These are phyloP conservation scores for Fregetta grallaria DNA, from an alignment of 2,113 vertebrate genomes.

Conservation along the genomic window DNA sequence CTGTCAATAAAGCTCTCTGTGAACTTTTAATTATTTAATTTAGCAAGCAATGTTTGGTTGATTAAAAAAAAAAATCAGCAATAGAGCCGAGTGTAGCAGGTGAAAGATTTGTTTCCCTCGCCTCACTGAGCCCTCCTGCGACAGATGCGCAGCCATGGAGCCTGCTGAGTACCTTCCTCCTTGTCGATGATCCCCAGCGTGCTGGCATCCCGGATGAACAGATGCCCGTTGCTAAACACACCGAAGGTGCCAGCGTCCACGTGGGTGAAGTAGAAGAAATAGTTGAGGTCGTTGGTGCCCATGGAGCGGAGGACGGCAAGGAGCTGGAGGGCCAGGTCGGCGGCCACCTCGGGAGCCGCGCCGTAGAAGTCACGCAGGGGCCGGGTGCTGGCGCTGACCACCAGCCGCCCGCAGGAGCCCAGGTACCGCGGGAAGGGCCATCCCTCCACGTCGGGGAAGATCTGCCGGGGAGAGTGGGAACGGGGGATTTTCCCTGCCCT, in stretches of 20 bases:
- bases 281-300: slow-evolving; percentile 81
- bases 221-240: slow-evolving; percentile 77
- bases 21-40: neutral
- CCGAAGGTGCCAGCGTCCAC: slow-evolving; percentile 80
- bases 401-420: slow-evolving; percentile 80
- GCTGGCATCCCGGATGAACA: slow-evolving; percentile 84
- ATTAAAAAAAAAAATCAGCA: neutral
- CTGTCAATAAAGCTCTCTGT: fast-evolving
- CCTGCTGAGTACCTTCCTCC: slow-evolving; percentile 79
- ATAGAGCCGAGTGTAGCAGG: neutral
- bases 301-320: slow-evolving; percentile 76
- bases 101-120: neutral
- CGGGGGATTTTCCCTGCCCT: fast-evolving
- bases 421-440: slow-evolving; percentile 86
- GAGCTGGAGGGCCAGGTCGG: slow-evolving; percentile 80
- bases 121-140: neutral
- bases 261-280: slow-evolving; percentile 81
- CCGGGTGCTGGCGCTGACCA: slow-evolving; percentile 75
- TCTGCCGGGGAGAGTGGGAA: slow-evolving; percentile 47
- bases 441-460: slow-evolving; percentile 82
- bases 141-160: slow-evolving; percentile 15
- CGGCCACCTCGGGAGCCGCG: slow-evolving; percentile 60
- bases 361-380: slow-evolving; percentile 71
- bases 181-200: slow-evolving; percentile 83
- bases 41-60: neutral